Evolutionary conservation across 2,888 invertebrate genomes (phyloP).

Genomic region (Chalcis sispes): DNA sequence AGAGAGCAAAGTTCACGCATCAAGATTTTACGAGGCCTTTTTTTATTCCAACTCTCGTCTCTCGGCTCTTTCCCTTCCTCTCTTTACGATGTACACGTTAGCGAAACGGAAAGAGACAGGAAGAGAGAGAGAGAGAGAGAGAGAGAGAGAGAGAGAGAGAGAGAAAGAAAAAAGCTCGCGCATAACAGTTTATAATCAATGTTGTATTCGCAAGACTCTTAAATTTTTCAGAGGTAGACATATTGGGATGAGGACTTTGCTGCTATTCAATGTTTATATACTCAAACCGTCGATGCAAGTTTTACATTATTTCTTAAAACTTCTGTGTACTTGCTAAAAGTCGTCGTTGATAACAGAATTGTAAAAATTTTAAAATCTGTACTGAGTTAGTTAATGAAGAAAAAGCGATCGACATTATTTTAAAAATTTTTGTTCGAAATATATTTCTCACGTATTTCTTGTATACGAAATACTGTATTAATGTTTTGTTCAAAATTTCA

Average conservation of each 20-base stretch:
- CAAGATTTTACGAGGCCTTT: slow-evolving; percentile 49
- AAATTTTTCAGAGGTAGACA: slow-evolving; percentile 50
- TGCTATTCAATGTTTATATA: not conserved
- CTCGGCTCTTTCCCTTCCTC: slow-evolving; percentile 7
- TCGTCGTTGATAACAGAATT: too few species aligned
- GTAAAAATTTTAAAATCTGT: too few species aligned
- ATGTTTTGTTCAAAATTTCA: too few species aligned
- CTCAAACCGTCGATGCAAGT: not conserved
- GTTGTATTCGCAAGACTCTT: slow-evolving; percentile 60
- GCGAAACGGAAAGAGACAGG: not conserved
- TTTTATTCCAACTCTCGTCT: slow-evolving; percentile 53
- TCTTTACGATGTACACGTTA: not conserved
- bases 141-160: not conserved
- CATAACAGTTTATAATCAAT: slow-evolving; percentile 62
- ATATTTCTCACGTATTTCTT: too few species aligned
- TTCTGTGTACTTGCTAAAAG: too few species aligned
- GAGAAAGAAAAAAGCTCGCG: not conserved
- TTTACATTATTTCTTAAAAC: not conserved
- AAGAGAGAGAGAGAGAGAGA: not conserved
- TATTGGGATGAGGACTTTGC: not conserved
- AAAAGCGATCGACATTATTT: too few species aligned
- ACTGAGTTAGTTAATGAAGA: too few species aligned
- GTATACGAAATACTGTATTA: too few species aligned
- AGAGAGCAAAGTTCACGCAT: slow-evolving; percentile 43
- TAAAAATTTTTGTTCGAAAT: too few species aligned